Percentiles rank a stretch among this genome's conserved stretches.
Evolutionary conservation across 2,888 invertebrate genomes (phyloP).

Genomic region (Hanleya hanleyi): DNA sequence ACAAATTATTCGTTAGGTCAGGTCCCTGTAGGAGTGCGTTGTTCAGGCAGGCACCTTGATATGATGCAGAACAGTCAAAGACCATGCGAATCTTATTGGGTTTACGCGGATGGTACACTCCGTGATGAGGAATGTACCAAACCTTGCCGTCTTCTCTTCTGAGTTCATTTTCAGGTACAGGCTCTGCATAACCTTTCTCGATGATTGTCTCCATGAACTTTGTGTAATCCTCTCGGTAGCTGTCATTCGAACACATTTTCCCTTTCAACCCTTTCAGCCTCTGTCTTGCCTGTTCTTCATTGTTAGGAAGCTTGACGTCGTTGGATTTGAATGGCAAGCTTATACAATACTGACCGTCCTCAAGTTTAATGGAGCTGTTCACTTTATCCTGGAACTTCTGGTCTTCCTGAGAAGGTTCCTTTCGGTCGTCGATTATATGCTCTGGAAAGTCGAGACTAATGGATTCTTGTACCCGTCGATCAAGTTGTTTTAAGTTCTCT

Average conservation of each 20-base stretch:
- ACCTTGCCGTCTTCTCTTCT: constrained; percentile 16
- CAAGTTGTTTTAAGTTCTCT: background rate
- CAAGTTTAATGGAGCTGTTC: background rate
- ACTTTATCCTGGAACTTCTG: constrained; percentile 21
- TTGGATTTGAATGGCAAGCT: background rate
- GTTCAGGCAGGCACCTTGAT: constrained; percentile 10
- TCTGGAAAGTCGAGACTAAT: constrained; percentile 34
- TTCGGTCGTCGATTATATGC: constrained; percentile 22
- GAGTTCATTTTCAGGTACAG: too few species aligned
- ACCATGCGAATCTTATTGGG: constrained; percentile 8
- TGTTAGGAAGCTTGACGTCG: constrained; percentile 6
- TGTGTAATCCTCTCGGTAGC: background rate
- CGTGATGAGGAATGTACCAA: constrained; percentile 25
- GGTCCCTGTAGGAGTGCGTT: constrained; percentile 12
- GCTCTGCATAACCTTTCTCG: constrained; percentile 12
- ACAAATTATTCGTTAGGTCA: constrained; percentile 16
- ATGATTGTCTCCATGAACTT: constrained; percentile 17
- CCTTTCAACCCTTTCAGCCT: background rate
- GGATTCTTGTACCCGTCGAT: constrained; percentile 12
- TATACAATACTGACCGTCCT: background rate
- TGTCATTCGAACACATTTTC: constrained; percentile 4
- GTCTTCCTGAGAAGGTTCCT: constrained; percentile 26
- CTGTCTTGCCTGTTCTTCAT: background rate
- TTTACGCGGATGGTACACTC: constrained; percentile 23
- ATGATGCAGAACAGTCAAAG: constrained; percentile 10